phyloP scores from a whole-genome alignment of 2,113 vertebrate species.

The Hemiprocne comata region DNA sequence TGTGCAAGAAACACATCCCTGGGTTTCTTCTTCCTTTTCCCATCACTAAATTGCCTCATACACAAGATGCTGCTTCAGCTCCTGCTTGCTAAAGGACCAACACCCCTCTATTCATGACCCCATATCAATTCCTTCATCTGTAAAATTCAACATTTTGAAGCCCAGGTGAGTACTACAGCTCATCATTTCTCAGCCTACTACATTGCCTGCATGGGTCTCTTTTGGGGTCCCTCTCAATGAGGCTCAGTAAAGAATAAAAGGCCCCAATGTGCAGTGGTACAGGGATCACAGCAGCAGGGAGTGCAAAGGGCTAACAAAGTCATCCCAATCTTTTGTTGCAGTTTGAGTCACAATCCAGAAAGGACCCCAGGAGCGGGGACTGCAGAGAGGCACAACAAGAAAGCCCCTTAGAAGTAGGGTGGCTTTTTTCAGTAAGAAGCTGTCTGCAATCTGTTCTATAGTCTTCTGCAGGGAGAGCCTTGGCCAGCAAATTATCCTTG shows the following conservation, averaged over 20 bases:
- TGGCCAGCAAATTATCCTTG: neutral
- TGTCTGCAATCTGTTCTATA: neutral
- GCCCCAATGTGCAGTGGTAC: neutral
- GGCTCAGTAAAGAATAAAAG: neutral
- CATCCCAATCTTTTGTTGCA: neutral
- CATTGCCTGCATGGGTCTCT: neutral
- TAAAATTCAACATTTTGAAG: neutral
- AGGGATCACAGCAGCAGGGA: neutral
- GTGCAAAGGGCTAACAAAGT: neutral
- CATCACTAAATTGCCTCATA: neutral
- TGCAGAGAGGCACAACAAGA: neutral
- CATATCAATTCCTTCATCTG: neutral
- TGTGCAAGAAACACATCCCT: neutral
- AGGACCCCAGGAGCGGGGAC: neutral
- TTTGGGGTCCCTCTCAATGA: rapidly evolving
- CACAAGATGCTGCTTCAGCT: rapidly evolving
- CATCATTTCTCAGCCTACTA: neutral
- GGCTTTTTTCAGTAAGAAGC: neutral
- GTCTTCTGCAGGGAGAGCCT: neutral
- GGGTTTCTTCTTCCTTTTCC: neutral
- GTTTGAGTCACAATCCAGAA: neutral
- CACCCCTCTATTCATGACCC: neutral
- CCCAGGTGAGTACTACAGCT: neutral
- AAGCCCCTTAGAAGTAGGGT: neutral
- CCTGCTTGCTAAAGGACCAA: neutral